Conservation (phyloP, 2,888 invertebrate species). For the Sericinus montela region DNA sequence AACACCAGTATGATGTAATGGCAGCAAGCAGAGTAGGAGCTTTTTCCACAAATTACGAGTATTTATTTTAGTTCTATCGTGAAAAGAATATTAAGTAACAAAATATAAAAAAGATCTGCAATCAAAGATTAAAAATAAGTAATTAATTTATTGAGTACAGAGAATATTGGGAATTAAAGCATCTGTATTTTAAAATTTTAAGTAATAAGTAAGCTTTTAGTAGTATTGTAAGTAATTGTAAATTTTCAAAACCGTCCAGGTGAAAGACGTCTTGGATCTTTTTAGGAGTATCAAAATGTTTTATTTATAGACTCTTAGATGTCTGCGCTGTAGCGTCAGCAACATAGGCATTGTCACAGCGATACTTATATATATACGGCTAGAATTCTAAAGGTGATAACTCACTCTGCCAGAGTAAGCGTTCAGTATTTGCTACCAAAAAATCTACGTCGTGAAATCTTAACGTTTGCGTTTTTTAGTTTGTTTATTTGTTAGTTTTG, state of each 20-base stretch:
- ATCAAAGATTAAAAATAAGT: no score
- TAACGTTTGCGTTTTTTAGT: not conserved
- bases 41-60: no score
- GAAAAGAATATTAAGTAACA: no score
- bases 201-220: slow-evolving; percentile 19
- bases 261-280: slow-evolving; percentile 27
- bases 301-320: slow-evolving; percentile 50
- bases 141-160: no score
- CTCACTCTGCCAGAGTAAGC: not conserved
- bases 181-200: no score
- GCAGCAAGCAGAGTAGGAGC: no score
- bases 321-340: slow-evolving; percentile 26
- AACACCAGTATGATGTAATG: no score
- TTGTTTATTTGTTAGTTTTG: no score
- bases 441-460: not conserved
- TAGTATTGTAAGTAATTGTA: no score
- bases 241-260: slow-evolving; percentile 31
- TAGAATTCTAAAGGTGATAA: not conserved
- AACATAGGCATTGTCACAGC: slow-evolving; percentile 26
- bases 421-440: not conserved
- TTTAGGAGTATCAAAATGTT: slow-evolving; percentile 50
- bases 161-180: no score
- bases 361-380: not conserved
- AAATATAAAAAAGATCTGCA: no score
- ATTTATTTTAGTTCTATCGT: no score